Base-by-base conservation (phyloP, 2,888 invertebrate species). In the Napeogenes inachia region DNA sequence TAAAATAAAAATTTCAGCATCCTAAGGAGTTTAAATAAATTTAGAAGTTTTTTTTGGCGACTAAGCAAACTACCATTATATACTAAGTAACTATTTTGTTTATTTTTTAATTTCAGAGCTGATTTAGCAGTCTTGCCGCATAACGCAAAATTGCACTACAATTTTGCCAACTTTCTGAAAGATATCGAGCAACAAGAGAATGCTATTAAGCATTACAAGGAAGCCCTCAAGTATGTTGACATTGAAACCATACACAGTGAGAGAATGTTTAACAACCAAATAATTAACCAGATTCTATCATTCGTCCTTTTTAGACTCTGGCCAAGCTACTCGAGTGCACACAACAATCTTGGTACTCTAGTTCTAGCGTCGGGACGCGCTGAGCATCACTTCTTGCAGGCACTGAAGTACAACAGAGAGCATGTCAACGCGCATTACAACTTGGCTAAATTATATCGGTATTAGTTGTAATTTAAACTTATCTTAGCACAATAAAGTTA, bases 71-170 rank as follows among this genome's bases (percentile, higher is more conserved):
- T 21, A 21, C 1, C 21, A 21, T 21, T 21, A 21, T 21, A 21
- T 21, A 21, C 21, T 21, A 54, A 32, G 3, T 32, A 54, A 4
- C 13, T 33, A 2, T 4, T 30, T 33, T 32, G 3, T 45, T 13
- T 57, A 53, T 21, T 60, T 38, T 8, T 42, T 2, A 5, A n/a
- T 89, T 92, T 46, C 91, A 97, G 97, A 79, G 94, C 97, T 58
- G 97, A 97, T 56, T 87, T 97, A 61, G 91, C 93, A 69, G 94
- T 94, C 13, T 83, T 96, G 59, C 97, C 97, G 0, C 94, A 95
- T 85, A 97, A 97, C 81, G 96, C 97, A 61, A 97, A 97, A 87
- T 94, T 96, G 87, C 96, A 97, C 87, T 97, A 96, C 91, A 97
- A 97, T 89, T 96, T 95, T 77, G 97, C 94, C 55, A 97, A 97